phyloP scores from a whole-genome alignment of 1,140 invertebrate species.

The Orussus abietinus region DNA sequence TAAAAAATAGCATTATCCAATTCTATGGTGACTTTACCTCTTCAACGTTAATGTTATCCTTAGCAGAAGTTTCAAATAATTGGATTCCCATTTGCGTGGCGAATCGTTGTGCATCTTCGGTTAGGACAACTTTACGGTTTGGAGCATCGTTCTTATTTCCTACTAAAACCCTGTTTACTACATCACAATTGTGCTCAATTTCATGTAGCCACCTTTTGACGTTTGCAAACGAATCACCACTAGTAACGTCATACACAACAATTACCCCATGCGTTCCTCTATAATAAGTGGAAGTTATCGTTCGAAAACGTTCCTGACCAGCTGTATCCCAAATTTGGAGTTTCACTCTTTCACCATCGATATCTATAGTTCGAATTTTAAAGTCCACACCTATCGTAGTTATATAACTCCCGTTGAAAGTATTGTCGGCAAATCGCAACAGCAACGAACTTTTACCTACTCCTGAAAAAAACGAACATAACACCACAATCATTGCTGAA shows the following conservation, averaged over 20 bases:
- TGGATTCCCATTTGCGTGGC: slow-evolving; percentile 95
- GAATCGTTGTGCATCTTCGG: slow-evolving; percentile 95
- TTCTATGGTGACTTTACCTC: too few species aligned
- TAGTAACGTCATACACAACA: slow-evolving; percentile 98
- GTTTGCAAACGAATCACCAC: slow-evolving; percentile 98
- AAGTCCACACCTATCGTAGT: slow-evolving; percentile 99
- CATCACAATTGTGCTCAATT: slow-evolving; percentile 99
- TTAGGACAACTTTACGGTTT: slow-evolving; percentile 93
- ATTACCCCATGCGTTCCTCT: slow-evolving; percentile 98
- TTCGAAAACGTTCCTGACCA: slow-evolving; percentile 90
- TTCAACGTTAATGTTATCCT: slow-evolving; percentile 98
- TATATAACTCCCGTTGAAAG: slow-evolving; percentile 97
- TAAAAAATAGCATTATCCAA: too few species aligned
- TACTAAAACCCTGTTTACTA: slow-evolving; percentile 98
- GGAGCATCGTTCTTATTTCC: slow-evolving; percentile 99
- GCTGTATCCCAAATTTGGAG: slow-evolving; percentile 98
- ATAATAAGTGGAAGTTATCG: slow-evolving; percentile 94
- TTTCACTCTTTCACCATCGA: slow-evolving; percentile 94
- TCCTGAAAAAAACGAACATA: slow-evolving; percentile 67
- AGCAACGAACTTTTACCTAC: slow-evolving; percentile 97
- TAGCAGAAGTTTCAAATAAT: slow-evolving; percentile 97
- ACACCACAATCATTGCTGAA: too few species aligned
- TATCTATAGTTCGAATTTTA: slow-evolving; percentile 94
- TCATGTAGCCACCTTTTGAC: slow-evolving; percentile 97
- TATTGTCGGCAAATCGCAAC: slow-evolving; percentile 96